Base-by-base conservation (phyloP, 1,140 invertebrate species). In the Brachionus rotundiformis region DNA sequence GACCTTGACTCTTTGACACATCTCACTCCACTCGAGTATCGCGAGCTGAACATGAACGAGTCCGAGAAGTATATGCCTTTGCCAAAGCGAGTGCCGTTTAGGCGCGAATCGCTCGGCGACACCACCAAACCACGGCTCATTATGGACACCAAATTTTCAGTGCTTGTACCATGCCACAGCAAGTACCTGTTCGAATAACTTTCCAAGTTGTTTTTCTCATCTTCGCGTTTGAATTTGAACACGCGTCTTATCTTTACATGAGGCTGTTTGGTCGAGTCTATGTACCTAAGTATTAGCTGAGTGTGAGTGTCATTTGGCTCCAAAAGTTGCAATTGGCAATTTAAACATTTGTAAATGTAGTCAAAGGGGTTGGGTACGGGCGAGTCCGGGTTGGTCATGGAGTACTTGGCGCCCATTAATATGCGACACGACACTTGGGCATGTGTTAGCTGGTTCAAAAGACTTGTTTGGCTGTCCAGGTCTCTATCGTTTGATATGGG, bases 231-330 rank as follows among this genome's bases (percentile, higher is more conserved):
- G 23, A 88, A 81, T 77, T 85, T 83, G 83, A 85, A 89, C 23
- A 89, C 85, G n/a, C 85, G 84, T 27, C 86, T 84, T 5, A 73
- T 27, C 36, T 23, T 73, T 16, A 44, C 13, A 89, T 86, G 63
- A 84, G 83, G n/a, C 44, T 79, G 59, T 76, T n/a, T 31, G 61
- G 85, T 88, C 27, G 86, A 86, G 73, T 88, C 83, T 68, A 90
- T 87, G 81, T 89, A 89, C 54, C 88, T 87, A 11, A 90, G 84
- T 80, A 90, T 88, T 79, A 88, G 85, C 82, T 89, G 87, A 31
- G 86, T 83, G 79, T 89, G 88, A 5, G 82, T 71, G 10, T 84
- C 84, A 29, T 85, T 83, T 61, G 85, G 82, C 25, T 84, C 81
- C 68, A 90, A 59, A 10, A 85, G 82, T 54, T 86, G 77, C 13